Base-by-base conservation (phyloP, 1,140 invertebrate species). In the Brachionus manjavacas region DNA sequence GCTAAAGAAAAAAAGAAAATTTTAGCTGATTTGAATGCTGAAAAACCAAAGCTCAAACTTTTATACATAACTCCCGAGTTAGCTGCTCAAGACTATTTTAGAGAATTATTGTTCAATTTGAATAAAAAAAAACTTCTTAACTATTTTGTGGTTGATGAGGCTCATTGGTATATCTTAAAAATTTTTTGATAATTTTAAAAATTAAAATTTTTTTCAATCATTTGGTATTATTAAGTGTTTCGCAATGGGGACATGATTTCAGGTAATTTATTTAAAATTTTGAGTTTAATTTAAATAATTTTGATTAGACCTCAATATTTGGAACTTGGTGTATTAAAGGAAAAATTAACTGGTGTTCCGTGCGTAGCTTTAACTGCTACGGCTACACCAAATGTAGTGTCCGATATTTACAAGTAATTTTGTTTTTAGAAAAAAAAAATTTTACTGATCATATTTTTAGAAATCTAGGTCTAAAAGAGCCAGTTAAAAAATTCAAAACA, bases 291-390 rank as follows among this genome's bases (percentile, higher is more conserved):
- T 41, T 4, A 41, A 3, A 20, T 0, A 6, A 79, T 8, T 89
- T 16, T 87, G n/a, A 49, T 14, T 20, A 76, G 72, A 76, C 81
- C 81, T 11, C 60, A 83, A 20, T 83, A 83, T 83, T 39, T 83
- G 16, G 20, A 83, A 39, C 41, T 83, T 25, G 81, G 81, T n/a
- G n/a, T 2, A 9, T 16, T 83, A 72, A 68, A 83, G 35, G 64
- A 83, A 68, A 68, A 83, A 46, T 20, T 83, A n/a, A 55, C 14
- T 43, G 60, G 14, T 14, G 64, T 83, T 8, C 81, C 81, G 31
- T 83, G 81, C 23, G 86, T 90, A 25, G 96, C 96, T 0, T 88
- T 99, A n/a, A 99, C 97, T 23, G 97, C 97, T 4, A 99, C 97
- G 0, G 93, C 93, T 8, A 92, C 92, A 28, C 35, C 72, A 28